Percentiles rank a stretch among this genome's conserved stretches.
phyloP scores from a whole-genome alignment of 92 coral and sea anemone genomes.

The Heliopora coerulea region DNA sequence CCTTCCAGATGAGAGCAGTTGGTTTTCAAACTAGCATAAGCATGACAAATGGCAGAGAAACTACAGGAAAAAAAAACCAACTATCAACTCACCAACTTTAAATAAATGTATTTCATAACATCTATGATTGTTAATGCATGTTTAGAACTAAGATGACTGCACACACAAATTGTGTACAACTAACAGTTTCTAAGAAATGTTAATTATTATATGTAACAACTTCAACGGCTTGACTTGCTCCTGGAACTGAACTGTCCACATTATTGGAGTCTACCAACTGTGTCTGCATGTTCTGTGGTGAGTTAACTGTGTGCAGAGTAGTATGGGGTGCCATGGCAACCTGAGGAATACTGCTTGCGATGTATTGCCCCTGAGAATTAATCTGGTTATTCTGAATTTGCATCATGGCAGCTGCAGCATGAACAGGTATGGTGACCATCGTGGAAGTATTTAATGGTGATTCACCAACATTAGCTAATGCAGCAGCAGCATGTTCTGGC shows the following conservation, averaged over 20 bases:
- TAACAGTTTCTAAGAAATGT: conserved; percentile 49
- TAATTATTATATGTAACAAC: conserved; percentile 93
- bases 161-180: neutral
- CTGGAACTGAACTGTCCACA: conserved; percentile 77
- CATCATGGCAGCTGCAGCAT: conserved; percentile 95
- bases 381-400: conserved; percentile 83
- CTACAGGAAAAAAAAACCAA: too few species aligned
- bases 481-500: conserved; percentile 97
- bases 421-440: conserved; percentile 96
- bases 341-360: conserved; percentile 82
- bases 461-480: conserved; percentile 81
- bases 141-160: too few species aligned
- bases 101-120: too few species aligned
- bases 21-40: too few species aligned
- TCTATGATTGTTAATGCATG: too few species aligned
- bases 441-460: conserved; percentile 65
- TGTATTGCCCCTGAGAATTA: conserved; percentile 77
- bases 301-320: conserved; percentile 74
- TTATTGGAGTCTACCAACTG: conserved; percentile 78
- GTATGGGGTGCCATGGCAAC: conserved; percentile 99
- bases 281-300: conserved; percentile 64
- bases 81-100: too few species aligned
- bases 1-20: too few species aligned
- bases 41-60: too few species aligned
- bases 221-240: conserved; percentile 97